Conservation (phyloP, 1,140 invertebrate genomes). For the Pseudachorutes palmiensis region DNA sequence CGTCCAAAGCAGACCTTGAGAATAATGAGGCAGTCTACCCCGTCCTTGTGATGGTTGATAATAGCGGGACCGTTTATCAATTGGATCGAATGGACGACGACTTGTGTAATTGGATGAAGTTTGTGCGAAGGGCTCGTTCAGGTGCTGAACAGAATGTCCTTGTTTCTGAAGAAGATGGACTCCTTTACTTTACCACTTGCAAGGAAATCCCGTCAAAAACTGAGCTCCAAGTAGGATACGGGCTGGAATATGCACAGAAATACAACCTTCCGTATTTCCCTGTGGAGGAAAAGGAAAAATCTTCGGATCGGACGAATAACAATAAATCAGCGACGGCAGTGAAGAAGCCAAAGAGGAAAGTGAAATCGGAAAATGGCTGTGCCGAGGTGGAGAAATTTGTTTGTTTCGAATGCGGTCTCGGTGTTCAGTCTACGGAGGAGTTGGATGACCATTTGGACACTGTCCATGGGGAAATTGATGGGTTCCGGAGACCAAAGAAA, state of each 20-base stretch:
- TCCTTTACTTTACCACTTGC: conserved; percentile 33
- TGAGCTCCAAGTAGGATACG: conserved; percentile 34
- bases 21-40: conserved; percentile 31
- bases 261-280: conserved; percentile 27
- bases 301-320: neutral
- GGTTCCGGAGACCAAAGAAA: conserved; percentile 29
- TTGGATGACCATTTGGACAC: conserved; percentile 29
- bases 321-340: neutral
- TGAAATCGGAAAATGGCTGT: neutral
- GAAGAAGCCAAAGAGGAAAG: conserved; percentile 4
- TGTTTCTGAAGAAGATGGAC: conserved; percentile 27
- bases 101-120: conserved; percentile 37
- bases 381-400: conserved; percentile 22
- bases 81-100: conserved; percentile 33
- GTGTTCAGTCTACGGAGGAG: conserved; percentile 15
- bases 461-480: conserved; percentile 24
- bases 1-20: conserved; percentile 22
- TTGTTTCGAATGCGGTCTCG: conserved; percentile 35
- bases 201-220: conserved; percentile 35
- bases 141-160: conserved; percentile 29
- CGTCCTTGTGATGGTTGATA: conserved; percentile 29
- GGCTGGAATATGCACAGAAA: conserved; percentile 31
- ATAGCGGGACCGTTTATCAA: conserved; percentile 23
- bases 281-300: neutral
- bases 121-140: conserved; percentile 28